phyloP scores from a whole-genome alignment of 1,140 invertebrate genomes.

The Homarus americanus region DNA sequence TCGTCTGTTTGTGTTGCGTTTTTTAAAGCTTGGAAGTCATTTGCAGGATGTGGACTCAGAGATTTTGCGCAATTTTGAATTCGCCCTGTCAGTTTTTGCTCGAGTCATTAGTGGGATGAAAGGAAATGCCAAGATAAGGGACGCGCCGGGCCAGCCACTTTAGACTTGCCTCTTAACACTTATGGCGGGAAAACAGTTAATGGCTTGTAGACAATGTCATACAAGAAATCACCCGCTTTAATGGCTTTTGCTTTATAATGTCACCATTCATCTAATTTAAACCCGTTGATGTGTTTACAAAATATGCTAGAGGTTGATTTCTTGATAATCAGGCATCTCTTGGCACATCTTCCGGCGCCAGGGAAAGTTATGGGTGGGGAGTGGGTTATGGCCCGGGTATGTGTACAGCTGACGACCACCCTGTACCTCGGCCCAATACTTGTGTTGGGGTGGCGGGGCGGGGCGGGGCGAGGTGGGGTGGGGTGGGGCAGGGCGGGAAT shows the following conservation, averaged over 20 bases:
- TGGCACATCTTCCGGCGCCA: constrained; percentile 44
- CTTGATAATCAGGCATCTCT: constrained; percentile 44
- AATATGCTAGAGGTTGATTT: constrained; percentile 38
- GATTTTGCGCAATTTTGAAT: constrained; percentile 60
- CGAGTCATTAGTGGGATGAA: constrained; percentile 65
- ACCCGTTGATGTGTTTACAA: constrained; percentile 52
- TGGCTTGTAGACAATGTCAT: constrained; percentile 55
- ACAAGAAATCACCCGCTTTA: constrained; percentile 56
- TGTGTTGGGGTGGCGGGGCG: too few relatives aligned
- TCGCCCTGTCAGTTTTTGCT: constrained; percentile 57
- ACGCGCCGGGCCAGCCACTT: constrained; percentile 7
- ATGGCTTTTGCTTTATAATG: constrained; percentile 36
- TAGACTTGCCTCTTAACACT: constrained; percentile 53
- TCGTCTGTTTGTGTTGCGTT: not conserved
- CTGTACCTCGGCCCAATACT: too few relatives aligned
- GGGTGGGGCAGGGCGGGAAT: too few relatives aligned
- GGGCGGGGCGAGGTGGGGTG: too few relatives aligned
- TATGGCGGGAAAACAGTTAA: constrained; percentile 45
- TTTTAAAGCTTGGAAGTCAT: not conserved
- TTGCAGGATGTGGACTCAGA: constrained; percentile 10
- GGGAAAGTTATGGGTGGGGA: not conserved
- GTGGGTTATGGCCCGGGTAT: not conserved
- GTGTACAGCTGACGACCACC: not conserved
- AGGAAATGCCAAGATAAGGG: constrained; percentile 43
- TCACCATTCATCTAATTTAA: constrained; percentile 24